phyloP scores from a whole-genome alignment of 2,113 vertebrate species.

The Hippocampus zosterae region DNA sequence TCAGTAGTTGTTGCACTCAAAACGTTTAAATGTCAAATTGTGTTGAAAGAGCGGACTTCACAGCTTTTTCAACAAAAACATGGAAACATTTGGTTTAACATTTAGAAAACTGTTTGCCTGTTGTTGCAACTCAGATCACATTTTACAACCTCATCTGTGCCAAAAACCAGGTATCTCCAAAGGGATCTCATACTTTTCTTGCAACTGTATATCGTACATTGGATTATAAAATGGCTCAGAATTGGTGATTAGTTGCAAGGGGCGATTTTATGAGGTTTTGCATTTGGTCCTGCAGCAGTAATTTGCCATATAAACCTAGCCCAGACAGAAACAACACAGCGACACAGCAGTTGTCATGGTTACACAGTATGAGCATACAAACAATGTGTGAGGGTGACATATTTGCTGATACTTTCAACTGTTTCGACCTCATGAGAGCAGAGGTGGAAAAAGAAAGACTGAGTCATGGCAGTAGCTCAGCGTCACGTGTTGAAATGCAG shows the following conservation, averaged over 20 bases:
- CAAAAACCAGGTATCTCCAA: not conserved
- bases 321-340: not conserved
- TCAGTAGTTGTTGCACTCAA: too few species aligned
- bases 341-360: not conserved
- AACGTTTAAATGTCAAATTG: too few species aligned
- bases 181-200: too few species aligned
- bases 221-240: not conserved
- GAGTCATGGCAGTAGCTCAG: conserved; percentile 40
- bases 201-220: too few species aligned
- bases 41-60: too few species aligned
- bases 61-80: too few species aligned
- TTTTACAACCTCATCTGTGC: too few species aligned
- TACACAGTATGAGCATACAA: not conserved
- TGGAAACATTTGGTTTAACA: too few species aligned
- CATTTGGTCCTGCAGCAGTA: not conserved
- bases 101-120: not conserved
- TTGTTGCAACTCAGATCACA: not conserved
- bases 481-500: conserved; percentile 1
- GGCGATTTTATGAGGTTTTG: not conserved
- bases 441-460: conserved; percentile 35
- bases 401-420: conserved; percentile 4
- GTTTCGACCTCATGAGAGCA: conserved; percentile 17
- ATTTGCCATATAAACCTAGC: not conserved
- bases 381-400: not conserved
- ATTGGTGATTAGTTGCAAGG: not conserved